Base-by-base conservation (phyloP, 2,888 invertebrate species). In the Loripinus fragilis region DNA sequence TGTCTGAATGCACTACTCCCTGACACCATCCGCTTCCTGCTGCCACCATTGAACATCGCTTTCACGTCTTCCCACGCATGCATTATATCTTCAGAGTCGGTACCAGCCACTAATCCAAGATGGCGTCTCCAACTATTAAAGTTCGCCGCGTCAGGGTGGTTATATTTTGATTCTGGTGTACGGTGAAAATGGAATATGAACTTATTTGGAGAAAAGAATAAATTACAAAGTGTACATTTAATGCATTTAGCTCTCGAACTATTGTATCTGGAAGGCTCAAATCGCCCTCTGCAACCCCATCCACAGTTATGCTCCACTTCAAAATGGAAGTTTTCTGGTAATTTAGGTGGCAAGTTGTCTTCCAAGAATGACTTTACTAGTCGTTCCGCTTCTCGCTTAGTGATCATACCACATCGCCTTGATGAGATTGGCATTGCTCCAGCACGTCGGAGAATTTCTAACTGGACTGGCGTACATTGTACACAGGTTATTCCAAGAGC, bases 41-140 rank as follows among this genome's bases (percentile, higher is more conserved):
- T 98, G 0, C 99, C 99, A 0, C 99, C 99, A 93, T 99, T 99
- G 93, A 99, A 99, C 98, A 99, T 99, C 2, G 99, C 99, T 90
- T 99, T 99, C 0, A 99, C 98, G 93, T 99, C 99, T 94, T 98
- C 98, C 98, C 98, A 99, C 0, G 98, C 98, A 89, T 94, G 93
- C 10, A 91, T 86, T 35, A 94, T 90, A 52, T 94, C 93, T 72
- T 94, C 93, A 66, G 82, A 78, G 23, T 89, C 89, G 41, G 79
- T 74, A 15, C 96, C 97, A 67, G 95, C 95, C 10, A 82, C 82
- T 65, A 99, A 95, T 90, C 97, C 96, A 96, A 99, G 97, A 93
- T 99, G 99, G 7, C 99, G 95, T 71, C 99, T 95, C 99, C 99
- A 99, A 0, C 98, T 98, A 94, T 99, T 99, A 94, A 99, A 99